Evolutionary conservation across 92 coral and sea anemone species (phyloP).

Genomic region (Heliopora coerulea): DNA sequence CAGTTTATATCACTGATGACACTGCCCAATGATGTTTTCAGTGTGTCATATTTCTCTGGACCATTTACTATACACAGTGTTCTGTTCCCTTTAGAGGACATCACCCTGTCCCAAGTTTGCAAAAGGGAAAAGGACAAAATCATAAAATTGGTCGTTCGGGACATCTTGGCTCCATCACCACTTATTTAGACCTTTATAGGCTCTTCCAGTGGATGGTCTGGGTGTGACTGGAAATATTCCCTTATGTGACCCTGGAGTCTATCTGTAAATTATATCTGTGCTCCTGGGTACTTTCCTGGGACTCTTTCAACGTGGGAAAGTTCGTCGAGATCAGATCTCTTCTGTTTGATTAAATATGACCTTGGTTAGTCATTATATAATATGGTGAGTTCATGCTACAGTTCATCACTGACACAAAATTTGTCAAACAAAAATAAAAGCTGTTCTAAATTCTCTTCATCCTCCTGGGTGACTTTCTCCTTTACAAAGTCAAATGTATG

Average conservation of each 20-base stretch:
- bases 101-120: conserved; percentile 45
- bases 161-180: conserved; percentile 68
- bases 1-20: conserved; percentile 19
- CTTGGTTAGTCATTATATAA: conserved; percentile 48
- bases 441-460: conserved; percentile 5
- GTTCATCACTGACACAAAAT: conserved; percentile 62
- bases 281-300: conserved; percentile 57
- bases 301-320: conserved; percentile 46
- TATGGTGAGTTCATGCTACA: conserved; percentile 59
- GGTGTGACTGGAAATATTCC: conserved; percentile 22
- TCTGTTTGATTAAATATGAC: conserved; percentile 60
- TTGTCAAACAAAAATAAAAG: conserved; percentile 18
- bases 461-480: not conserved
- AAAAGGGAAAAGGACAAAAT: conserved; percentile 47
- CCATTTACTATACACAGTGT: conserved; percentile 54
- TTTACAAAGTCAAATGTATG: not conserved
- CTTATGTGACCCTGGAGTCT: conserved; percentile 50
- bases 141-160: conserved; percentile 52
- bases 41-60: conserved; percentile 53
- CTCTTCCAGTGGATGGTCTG: conserved; percentile 6
- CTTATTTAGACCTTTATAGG: conserved; percentile 62
- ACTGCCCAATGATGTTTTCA: conserved; percentile 20
- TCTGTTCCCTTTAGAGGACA: conserved; percentile 54
- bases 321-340: conserved; percentile 47
- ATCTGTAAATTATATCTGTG: conserved; percentile 50